These are phyloP conservation scores for Dorcus parallelipipedus DNA, from an alignment of 2,888 invertebrate genomes.

Conservation along the genomic window DNA sequence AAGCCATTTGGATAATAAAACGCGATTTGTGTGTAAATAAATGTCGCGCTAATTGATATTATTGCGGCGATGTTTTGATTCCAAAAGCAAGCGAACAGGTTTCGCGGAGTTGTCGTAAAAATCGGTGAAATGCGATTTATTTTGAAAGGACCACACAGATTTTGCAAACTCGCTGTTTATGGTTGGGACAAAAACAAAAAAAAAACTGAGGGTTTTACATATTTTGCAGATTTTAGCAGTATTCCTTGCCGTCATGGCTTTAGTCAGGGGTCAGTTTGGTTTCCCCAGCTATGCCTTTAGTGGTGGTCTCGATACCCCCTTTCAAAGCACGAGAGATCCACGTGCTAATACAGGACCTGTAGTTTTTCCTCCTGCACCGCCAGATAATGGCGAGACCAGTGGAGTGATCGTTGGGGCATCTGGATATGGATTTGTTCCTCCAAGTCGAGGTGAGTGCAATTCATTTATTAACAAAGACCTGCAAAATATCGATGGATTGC, in stretches of 20 bases:
- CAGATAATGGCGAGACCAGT: conserved; percentile 65
- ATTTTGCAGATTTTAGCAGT: conserved; percentile 18
- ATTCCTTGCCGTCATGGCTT: conserved; percentile 33
- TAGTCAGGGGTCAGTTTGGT: conserved; percentile 46
- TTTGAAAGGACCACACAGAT: too few relatives aligned
- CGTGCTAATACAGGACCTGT: conserved; percentile 72
- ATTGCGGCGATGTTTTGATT: too few relatives aligned
- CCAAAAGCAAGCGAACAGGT: too few relatives aligned
- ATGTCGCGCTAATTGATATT: too few relatives aligned
- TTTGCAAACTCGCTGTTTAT: too few relatives aligned
- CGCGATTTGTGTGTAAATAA: too few relatives aligned
- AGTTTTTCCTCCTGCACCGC: conserved; percentile 70
- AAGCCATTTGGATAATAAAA: too few relatives aligned
- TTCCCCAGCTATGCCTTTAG: conserved; percentile 51
- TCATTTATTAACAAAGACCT: not conserved
- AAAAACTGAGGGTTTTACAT: not conserved
- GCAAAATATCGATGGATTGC: too few relatives aligned
- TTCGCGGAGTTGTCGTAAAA: too few relatives aligned
- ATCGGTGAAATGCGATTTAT: too few relatives aligned
- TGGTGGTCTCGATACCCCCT: conserved; percentile 48
- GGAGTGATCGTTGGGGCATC: conserved; percentile 81
- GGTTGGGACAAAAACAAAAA: too few relatives aligned
- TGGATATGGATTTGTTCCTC: conserved; percentile 82
- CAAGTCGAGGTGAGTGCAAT: conserved; percentile 59
- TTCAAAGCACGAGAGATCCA: conserved; percentile 55